Conservation (phyloP, 2,888 invertebrate species). For the Ganaspis brasiliensis region DNA sequence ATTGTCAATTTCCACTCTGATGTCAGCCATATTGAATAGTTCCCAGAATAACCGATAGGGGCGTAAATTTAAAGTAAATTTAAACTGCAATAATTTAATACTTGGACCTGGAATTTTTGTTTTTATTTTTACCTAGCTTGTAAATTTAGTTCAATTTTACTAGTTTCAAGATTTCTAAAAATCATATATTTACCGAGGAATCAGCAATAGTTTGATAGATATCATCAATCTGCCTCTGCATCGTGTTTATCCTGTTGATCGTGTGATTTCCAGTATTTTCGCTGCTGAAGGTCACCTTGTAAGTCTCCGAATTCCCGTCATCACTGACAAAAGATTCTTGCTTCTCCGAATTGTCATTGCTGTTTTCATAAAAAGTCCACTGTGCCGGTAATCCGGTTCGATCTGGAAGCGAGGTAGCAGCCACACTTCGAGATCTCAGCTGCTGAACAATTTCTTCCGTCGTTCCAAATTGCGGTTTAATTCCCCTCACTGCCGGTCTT, state of each 20-base stretch:
- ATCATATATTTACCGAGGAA: conserved; percentile 67
- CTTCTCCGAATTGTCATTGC: conserved; percentile 50
- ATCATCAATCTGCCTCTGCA: conserved; percentile 76
- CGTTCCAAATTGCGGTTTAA: conserved; percentile 92
- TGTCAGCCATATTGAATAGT: too few species aligned
- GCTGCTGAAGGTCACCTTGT: conserved; percentile 46
- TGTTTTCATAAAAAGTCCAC: conserved; percentile 61
- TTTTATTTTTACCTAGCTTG: too few species aligned
- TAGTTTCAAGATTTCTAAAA: too few species aligned
- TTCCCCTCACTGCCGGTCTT: conserved; percentile 93
- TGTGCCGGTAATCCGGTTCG: conserved; percentile 64
- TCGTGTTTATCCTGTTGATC: conserved; percentile 76
- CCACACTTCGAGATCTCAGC: conserved; percentile 85
- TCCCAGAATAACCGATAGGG: too few species aligned
- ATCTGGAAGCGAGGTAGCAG: conserved; percentile 66
- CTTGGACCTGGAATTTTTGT: too few species aligned
- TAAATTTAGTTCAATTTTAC: too few species aligned
- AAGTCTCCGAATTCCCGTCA: conserved; percentile 52
- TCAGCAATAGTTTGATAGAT: conserved; percentile 78
- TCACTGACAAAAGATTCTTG: conserved; percentile 47
- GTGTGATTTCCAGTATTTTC: conserved; percentile 59
- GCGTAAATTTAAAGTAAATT: too few species aligned
- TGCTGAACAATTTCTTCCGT: conserved; percentile 91
- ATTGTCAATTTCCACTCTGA: too few species aligned
- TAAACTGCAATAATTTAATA: too few species aligned